Base-by-base conservation (phyloP, 2,113 vertebrate species). In the Albula goreensis region DNA sequence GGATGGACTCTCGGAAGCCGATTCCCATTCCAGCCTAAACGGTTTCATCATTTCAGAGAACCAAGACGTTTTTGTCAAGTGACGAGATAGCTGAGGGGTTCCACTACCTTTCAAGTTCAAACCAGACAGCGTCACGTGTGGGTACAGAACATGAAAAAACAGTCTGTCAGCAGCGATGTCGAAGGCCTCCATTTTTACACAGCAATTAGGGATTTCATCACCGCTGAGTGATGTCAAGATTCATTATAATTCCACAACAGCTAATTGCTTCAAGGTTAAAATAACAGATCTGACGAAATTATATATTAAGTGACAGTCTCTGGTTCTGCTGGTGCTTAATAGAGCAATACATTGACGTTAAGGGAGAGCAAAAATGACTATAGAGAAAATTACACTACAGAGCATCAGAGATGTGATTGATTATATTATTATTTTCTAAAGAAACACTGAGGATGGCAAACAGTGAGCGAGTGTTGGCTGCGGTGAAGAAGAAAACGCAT, bases 241-340 rank as follows among this genome's bases (percentile, higher is more conserved):
- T 95, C 93, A 95, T 96, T 95, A 96, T 83, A 85, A 74, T 93
- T 95, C 94, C 93, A 93, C 94, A 93, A 94, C 93, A 92, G 93
- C 94, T 96, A 96, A 96, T 96, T 95, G 95, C 95, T 95, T 94
- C 94, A 95, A 96, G 94, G 95, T 96, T 96, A 95, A 94, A 95
- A 95, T 95, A 94, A 94, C 95, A 93, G 93, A 96, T 96, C 93
- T 95, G 94, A 95, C 92, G 92, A 93, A 93, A 95, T 94, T 95
- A 94, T 94, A 94, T 95, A 94, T 94, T 94, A 95, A 95, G 94
- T 96, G 95, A 95, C 95, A 96, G 94, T 91, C 94, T 95, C 88
- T 78, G 70, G 92, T 93, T 93, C 89, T 92, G 91, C 88, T 89
- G 89, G 91, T 90, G 92, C 92, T 93, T 91, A 89, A 88, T 89